Evolutionary conservation across 2,888 invertebrate genomes (phyloP).

Genomic region (Cinara cedri): DNA sequence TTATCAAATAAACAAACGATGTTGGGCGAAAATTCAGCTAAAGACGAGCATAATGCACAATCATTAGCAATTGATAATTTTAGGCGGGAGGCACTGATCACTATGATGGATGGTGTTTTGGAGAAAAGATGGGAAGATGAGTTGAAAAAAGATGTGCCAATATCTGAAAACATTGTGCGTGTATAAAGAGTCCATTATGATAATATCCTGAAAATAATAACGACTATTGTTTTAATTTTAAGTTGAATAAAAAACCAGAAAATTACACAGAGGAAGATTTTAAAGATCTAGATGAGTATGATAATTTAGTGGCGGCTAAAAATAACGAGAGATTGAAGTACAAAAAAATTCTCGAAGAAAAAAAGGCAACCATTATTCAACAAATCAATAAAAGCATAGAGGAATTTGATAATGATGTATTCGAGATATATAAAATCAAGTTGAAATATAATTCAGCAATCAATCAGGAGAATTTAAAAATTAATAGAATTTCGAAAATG

Average conservation of each 20-base stretch:
- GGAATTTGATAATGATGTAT: slow-evolving; percentile 60
- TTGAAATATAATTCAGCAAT: slow-evolving; percentile 75
- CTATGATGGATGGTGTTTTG: slow-evolving; percentile 91
- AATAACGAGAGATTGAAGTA: slow-evolving; percentile 16
- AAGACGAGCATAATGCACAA: slow-evolving; percentile 68
- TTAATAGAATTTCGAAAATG: slow-evolving; percentile 59
- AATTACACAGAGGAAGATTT: slow-evolving; percentile 24
- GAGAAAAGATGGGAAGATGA: slow-evolving; percentile 89
- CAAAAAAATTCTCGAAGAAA: slow-evolving; percentile 18
- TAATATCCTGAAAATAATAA: neutral
- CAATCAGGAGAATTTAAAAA: slow-evolving; percentile 65
- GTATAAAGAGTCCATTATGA: neutral
- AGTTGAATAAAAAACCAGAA: neutral
- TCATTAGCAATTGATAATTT: slow-evolving; percentile 74
- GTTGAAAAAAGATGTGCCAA: slow-evolving; percentile 80
- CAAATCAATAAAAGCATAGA: slow-evolving; percentile 58
- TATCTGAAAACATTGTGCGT: slow-evolving; percentile 72
- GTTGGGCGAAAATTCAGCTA: slow-evolving; percentile 65
- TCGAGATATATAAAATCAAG: slow-evolving; percentile 65
- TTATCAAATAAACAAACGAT: slow-evolving; percentile 66
- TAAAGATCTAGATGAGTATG: neutral
- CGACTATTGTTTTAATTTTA: neutral
- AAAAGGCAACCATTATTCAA: neutral
- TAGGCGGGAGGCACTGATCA: slow-evolving; percentile 73
- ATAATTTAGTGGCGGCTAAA: neutral